phyloP scores from a whole-genome alignment of 2,113 vertebrate species.

The Phodopus roborovskii region DNA sequence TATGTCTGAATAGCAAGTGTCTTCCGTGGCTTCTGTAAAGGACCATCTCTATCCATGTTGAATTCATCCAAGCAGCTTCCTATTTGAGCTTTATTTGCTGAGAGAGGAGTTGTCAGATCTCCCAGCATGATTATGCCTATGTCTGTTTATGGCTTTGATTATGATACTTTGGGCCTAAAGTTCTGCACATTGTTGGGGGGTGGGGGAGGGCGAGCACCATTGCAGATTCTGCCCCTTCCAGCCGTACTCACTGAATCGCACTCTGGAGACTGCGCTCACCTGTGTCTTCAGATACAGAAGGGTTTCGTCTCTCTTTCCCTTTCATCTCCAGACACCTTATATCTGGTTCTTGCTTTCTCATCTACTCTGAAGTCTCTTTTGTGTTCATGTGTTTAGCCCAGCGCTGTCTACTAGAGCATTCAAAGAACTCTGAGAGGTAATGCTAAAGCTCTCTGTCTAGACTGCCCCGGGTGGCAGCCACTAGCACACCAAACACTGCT shows the following conservation, averaged over 20 bases:
- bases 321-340: not conserved
- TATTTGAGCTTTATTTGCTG: not conserved
- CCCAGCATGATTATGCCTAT: fast-evolving
- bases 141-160: not conserved
- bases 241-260: fast-evolving
- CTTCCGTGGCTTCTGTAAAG: not conserved
- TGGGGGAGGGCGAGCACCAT: not conserved
- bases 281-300: not conserved
- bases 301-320: not conserved
- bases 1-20: fast-evolving
- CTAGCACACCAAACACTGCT: not conserved
- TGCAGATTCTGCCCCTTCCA: no score
- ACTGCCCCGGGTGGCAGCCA: not conserved
- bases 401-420: not conserved
- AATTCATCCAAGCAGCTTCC: not conserved
- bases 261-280: not conserved
- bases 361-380: not conserved
- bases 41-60: not conserved
- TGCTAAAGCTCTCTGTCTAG: not conserved
- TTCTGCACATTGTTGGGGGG: not conserved
- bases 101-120: not conserved
- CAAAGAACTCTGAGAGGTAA: not conserved
- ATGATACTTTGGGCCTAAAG: not conserved
- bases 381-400: not conserved
- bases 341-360: not conserved